A percentile compares a stretch with the other conserved stretches of the same genome.
Evolutionary conservation across 2,797 vertebrate genomes (phyloP).

Genomic region (Coregonus ussuriensis): DNA sequence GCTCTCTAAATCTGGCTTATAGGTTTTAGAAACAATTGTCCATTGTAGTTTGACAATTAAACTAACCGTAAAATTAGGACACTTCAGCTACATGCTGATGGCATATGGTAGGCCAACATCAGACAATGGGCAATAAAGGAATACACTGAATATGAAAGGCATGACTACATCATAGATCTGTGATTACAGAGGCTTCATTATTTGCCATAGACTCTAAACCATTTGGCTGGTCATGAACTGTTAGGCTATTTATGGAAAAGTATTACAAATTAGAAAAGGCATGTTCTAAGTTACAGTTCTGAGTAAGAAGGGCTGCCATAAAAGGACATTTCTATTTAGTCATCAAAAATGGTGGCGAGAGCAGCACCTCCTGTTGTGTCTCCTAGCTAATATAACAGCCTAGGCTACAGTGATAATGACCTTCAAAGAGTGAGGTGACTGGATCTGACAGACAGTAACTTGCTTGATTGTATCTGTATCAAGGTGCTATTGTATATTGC

Average conservation of each 20-base stretch:
- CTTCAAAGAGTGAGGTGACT: neutral
- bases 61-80: conserved; percentile 10
- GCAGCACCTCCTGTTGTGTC: neutral
- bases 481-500: neutral
- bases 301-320: neutral
- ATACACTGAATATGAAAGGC: neutral
- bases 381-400: neutral
- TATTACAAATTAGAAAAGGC: neutral
- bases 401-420: too few relatives aligned
- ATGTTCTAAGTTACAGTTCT: neutral
- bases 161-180: neutral
- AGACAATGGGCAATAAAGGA: neutral
- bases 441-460: neutral
- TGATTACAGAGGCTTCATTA: neutral
- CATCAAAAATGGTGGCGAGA: neutral
- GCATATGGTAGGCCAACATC: neutral
- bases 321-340: neutral
- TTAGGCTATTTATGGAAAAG: neutral
- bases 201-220: neutral
- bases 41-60: conserved; percentile 8
- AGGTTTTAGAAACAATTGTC: conserved; percentile 28
- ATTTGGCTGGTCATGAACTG: neutral
- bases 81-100: neutral
- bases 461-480: neutral
- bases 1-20: conserved; percentile 36